A percentile compares a stretch with the other conserved stretches of the same genome.
Evolutionary conservation across 2,888 invertebrate genomes (phyloP).

Genomic region (Ephialtes manifestator): DNA sequence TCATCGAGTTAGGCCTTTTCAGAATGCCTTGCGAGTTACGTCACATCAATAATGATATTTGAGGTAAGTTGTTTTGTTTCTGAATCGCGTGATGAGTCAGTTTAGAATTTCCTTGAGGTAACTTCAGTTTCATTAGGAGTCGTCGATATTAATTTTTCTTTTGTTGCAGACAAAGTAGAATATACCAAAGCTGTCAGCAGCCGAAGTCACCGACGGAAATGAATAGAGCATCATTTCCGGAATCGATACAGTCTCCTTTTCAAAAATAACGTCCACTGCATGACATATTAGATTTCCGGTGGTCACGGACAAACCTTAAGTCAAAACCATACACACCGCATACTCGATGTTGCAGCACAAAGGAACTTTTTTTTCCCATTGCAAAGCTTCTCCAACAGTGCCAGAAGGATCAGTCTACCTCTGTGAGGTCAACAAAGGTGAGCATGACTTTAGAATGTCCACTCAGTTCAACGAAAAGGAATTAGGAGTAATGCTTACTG

Average conservation of each 20-base stretch:
- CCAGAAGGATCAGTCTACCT: conserved; percentile 1
- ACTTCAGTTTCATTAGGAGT: too few relatives aligned
- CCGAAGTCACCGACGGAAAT: conserved; percentile 57
- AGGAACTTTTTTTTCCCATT: conserved; percentile 2
- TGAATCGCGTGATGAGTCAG: too few relatives aligned
- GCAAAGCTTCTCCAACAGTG: conserved; percentile 50
- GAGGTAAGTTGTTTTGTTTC: too few relatives aligned
- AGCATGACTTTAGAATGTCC: conserved; percentile 22
- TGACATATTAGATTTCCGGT: conserved; percentile 54
- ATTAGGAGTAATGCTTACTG: conserved; percentile 34
- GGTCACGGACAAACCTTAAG: conserved; percentile 43
- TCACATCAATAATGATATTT: too few relatives aligned
- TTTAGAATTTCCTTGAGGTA: too few relatives aligned
- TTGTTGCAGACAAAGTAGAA: not conserved
- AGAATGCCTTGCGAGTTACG: too few relatives aligned
- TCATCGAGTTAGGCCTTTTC: too few relatives aligned
- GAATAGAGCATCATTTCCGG: conserved; percentile 34
- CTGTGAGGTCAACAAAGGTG: conserved; percentile 54
- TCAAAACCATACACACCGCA: conserved; percentile 22
- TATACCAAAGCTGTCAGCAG: conserved; percentile 40
- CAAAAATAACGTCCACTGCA: conserved; percentile 39
- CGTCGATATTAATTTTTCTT: not conserved
- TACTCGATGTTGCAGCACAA: not conserved
- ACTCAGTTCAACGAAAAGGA: conserved; percentile 5
- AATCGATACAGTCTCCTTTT: conserved; percentile 1